Evolutionary conservation across 2,888 invertebrate species (phyloP).

Genomic region (Habrosyne pyritoides): DNA sequence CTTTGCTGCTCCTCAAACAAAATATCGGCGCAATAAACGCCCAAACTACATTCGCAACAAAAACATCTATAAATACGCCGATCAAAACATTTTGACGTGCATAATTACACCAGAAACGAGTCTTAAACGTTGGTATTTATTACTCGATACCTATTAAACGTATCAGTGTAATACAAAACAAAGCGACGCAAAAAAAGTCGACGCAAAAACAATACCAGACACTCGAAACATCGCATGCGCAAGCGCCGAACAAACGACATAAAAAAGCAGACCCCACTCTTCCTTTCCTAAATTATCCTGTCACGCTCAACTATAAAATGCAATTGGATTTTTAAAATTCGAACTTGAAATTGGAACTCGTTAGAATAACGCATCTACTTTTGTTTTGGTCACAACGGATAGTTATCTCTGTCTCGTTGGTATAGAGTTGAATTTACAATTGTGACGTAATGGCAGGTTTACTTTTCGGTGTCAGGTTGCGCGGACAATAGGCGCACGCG

Average conservation of each 20-base stretch:
- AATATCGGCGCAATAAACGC: neutral
- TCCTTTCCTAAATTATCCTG: slow-evolving; percentile 82
- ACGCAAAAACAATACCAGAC: slow-evolving; percentile 56
- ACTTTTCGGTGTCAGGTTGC: slow-evolving; percentile 68
- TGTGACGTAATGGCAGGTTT: slow-evolving; percentile 28
- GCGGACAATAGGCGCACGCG: slow-evolving; percentile 78
- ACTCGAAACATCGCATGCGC: slow-evolving; percentile 61
- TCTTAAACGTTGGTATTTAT: slow-evolving; percentile 63
- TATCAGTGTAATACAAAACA: slow-evolving; percentile 59
- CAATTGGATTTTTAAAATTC: slow-evolving; percentile 76
- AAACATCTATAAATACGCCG: slow-evolving; percentile 7
- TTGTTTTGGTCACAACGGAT: slow-evolving; percentile 13
- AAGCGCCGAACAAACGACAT: slow-evolving; percentile 37
- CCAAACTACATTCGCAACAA: neutral
- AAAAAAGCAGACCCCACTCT: slow-evolving; percentile 58
- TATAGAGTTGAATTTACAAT: slow-evolving; percentile 24
- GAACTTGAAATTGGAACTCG: slow-evolving; percentile 68
- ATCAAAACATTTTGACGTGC: slow-evolving; percentile 47
- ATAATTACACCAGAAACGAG: slow-evolving; percentile 67
- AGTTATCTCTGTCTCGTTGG: slow-evolving; percentile 14
- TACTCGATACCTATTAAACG: slow-evolving; percentile 56
- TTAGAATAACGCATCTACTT: slow-evolving; percentile 57
- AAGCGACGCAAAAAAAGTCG: slow-evolving; percentile 55
- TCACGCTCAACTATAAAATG: slow-evolving; percentile 82
- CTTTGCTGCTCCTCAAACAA: neutral